Conservation (phyloP, 2,888 invertebrate genomes). For the Coelopa pilipes region DNA sequence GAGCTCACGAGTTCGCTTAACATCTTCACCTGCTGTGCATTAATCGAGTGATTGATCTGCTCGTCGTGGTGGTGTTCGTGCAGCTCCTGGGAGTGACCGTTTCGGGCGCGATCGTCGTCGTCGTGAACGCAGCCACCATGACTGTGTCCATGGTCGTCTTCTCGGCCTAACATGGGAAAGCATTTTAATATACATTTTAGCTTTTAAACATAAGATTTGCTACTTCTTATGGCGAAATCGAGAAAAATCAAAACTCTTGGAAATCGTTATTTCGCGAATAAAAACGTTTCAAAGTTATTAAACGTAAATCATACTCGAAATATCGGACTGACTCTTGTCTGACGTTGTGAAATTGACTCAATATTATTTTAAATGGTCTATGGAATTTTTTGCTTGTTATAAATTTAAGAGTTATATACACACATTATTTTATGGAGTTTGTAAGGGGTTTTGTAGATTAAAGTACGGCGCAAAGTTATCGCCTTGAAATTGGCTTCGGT, state of each 20-base stretch:
- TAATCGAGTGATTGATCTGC: neutral
- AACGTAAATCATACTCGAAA: too few species aligned
- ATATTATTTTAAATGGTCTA: too few species aligned
- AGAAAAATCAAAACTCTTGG: too few species aligned
- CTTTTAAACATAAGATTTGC: too few species aligned
- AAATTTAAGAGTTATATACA: too few species aligned
- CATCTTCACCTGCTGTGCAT: neutral
- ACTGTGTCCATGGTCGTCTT: conserved; percentile 20
- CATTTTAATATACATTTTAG: too few species aligned
- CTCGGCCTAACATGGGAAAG: neutral
- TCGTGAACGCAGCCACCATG: conserved; percentile 10
- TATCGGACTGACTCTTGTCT: too few species aligned
- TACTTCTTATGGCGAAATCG: too few species aligned
- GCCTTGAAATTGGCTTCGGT: neutral
- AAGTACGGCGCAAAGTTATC: neutral
- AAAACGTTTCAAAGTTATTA: too few species aligned
- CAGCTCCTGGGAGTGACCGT: neutral
- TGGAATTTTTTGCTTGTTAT: too few species aligned
- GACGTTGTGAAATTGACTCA: too few species aligned
- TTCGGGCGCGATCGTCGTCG: neutral
- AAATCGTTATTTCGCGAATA: too few species aligned
- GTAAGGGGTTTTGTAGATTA: neutral
- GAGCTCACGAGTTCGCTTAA: conserved; percentile 13
- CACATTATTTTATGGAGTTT: neutral
- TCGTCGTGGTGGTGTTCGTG: conserved; percentile 9